A percentile compares a stretch with the other conserved stretches of the same genome.
Conservation (phyloP, 2,797 vertebrate genomes). For the Loris lydekkerianus region DNA sequence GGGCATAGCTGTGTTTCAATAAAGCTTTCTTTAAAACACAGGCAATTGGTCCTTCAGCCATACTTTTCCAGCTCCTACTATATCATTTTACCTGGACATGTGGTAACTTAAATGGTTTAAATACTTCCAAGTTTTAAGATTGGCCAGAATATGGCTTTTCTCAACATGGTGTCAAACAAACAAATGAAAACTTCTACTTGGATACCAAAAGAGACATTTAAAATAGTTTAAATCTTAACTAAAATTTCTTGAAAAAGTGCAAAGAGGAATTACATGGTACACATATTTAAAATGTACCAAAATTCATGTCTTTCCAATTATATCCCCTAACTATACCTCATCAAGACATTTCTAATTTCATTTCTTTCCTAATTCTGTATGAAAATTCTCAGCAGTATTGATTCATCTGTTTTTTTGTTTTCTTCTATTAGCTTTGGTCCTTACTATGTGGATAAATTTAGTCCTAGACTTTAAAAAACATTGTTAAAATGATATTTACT, state of each 20-base stretch:
- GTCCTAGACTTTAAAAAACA: not conserved
- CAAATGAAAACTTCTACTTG: not conserved
- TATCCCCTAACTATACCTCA: not conserved
- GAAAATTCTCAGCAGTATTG: not conserved
- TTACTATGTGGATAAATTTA: not conserved
- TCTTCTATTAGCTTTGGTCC: not conserved
- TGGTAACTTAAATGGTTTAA: not conserved
- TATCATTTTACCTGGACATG: not conserved
- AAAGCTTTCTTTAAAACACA: conserved; percentile 32
- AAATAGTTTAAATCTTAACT: not conserved
- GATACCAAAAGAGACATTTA: not conserved
- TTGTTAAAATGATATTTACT: not conserved
- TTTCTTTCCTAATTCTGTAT: not conserved
- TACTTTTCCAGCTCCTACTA: not conserved
- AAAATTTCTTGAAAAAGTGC: not conserved
- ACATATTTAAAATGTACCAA: not conserved
- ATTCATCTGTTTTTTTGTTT: not conserved
- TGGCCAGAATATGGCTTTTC: not conserved
- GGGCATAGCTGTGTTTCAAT: not conserved
- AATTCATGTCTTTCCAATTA: not conserved
- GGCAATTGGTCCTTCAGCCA: no score
- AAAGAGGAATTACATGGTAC: not conserved
- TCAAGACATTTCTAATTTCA: not conserved
- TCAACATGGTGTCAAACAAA: not conserved
- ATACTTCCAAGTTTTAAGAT: not conserved